phyloP scores from a whole-genome alignment of 1,140 invertebrate genomes.

The Apocrypta bakeri region DNA sequence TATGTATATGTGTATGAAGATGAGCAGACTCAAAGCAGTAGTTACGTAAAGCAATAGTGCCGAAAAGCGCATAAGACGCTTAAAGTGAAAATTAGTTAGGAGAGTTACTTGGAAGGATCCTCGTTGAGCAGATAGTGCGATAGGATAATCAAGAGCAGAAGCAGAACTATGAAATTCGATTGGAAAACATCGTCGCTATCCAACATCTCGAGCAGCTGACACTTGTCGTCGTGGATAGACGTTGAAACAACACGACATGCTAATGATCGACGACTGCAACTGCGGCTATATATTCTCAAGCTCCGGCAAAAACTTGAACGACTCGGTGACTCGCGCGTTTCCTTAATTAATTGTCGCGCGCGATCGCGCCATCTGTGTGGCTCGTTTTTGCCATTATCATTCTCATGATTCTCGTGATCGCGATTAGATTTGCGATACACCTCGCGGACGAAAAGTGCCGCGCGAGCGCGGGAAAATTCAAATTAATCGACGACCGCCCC shows the following conservation, averaged over 20 bases:
- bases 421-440: background rate
- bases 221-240: background rate
- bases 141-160: background rate
- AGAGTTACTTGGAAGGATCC: background rate
- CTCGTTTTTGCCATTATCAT: background rate
- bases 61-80: no score
- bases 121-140: background rate
- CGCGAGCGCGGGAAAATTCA: conserved; percentile 33
- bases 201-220: conserved; percentile 25
- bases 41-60: no score
- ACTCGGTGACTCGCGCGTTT: background rate
- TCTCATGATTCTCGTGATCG: background rate
- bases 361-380: background rate
- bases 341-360: conserved; percentile 26
- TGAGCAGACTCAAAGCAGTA: no score
- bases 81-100: no score
- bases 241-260: background rate
- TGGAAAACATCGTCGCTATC: background rate
- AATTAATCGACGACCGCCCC: background rate
- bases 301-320: background rate
- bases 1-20: no score
- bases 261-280: background rate
- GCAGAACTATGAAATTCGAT: background rate
- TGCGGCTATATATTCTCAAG: background rate
- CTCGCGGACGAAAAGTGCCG: background rate